Percentiles rank a stretch among this genome's conserved stretches.
Conservation (phyloP, 2,888 invertebrate species). For the Tenthredo mesomela region DNA sequence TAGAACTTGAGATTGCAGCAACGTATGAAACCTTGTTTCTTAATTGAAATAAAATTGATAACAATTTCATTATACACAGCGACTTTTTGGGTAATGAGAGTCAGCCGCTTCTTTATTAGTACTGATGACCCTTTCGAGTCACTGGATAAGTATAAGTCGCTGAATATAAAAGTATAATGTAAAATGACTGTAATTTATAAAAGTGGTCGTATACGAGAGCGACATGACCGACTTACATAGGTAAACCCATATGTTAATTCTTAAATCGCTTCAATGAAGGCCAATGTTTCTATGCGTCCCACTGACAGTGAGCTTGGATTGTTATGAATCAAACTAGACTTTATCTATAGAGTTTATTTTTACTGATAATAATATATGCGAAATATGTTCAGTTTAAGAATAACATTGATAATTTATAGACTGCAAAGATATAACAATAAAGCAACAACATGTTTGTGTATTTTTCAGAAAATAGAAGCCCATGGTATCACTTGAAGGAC, state of each 20-base stretch:
- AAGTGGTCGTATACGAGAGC: background rate
- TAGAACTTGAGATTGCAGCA: no score
- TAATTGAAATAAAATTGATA: no score
- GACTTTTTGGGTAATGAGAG: background rate
- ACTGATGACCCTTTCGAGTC: background rate
- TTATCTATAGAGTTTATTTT: background rate
- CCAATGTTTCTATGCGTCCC: slow-evolving; percentile 5
- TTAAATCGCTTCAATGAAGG: slow-evolving; percentile 20
- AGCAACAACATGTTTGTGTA: background rate
- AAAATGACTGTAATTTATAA: background rate
- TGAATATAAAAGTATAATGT: background rate
- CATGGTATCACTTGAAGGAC: background rate
- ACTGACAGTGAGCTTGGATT: slow-evolving; percentile 13
- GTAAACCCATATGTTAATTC: background rate
- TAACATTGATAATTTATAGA: background rate
- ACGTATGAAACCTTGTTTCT: no score
- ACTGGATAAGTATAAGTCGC: background rate
- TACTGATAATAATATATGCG: background rate
- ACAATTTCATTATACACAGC: background rate
- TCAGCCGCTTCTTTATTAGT: background rate
- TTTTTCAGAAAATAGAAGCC: background rate
- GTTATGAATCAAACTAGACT: background rate
- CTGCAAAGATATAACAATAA: background rate
- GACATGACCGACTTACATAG: background rate
- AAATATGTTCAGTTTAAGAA: background rate